These are phyloP conservation scores for Temnopleurus reevesii DNA, from an alignment of 53 echinoderm and acorn worm species.

Conservation along the genomic window DNA sequence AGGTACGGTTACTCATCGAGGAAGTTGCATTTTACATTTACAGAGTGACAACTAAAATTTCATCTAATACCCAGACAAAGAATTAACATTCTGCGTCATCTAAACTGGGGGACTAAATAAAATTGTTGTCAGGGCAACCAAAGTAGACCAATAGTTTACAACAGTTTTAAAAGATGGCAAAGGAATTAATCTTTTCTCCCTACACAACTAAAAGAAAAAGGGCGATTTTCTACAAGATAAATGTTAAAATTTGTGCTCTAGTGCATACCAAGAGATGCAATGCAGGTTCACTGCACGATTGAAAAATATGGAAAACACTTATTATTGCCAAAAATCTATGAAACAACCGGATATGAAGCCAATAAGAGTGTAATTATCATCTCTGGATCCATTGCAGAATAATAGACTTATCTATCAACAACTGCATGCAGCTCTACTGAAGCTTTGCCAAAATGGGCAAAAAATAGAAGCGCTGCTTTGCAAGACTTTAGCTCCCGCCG, in stretches of 20 bases:
- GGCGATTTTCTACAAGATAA: too few species aligned
- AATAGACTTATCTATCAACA: conserved; percentile 26
- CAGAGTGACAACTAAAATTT: not conserved
- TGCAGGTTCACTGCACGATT: not conserved
- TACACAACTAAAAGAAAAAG: not conserved
- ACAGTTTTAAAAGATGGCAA: not conserved
- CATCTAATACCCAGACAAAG: not conserved
- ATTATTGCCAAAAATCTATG: not conserved
- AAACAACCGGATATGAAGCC: conserved; percentile 11
- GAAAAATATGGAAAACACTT: not conserved
- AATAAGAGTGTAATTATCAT: not conserved
- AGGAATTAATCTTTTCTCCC: not conserved
- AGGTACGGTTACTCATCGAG: not conserved
- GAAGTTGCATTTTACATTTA: conserved; percentile 17
- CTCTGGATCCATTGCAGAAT: not conserved
- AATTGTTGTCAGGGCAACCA: not conserved
- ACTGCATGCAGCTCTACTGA: not conserved
- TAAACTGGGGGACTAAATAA: not conserved
- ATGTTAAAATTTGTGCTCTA: too few species aligned
- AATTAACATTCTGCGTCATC: not conserved
- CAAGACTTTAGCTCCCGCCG: not conserved
- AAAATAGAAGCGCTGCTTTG: conserved; percentile 26
- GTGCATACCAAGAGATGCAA: too few species aligned
- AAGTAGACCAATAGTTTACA: not conserved
- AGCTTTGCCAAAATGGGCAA: conserved; percentile 16